These are phyloP conservation scores for Carpatolechia fugitivella DNA, from an alignment of 2,888 invertebrate species.

Conservation along the genomic window DNA sequence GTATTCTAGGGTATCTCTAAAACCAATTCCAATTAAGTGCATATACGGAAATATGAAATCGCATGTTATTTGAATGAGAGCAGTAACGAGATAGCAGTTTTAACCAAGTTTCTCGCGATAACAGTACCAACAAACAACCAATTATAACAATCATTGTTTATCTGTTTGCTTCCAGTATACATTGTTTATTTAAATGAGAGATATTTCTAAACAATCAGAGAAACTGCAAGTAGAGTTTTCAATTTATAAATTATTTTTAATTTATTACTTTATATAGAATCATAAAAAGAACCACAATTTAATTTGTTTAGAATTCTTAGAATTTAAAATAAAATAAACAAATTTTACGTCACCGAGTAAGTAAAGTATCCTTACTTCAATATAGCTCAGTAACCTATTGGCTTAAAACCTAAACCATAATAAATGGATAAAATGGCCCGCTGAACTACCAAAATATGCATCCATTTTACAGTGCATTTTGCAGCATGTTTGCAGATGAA, in stretches of 20 bases:
- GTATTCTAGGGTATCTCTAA: no score
- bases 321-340: no score
- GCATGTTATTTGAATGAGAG: not conserved
- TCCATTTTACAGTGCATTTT: not conserved
- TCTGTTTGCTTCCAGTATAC: not conserved
- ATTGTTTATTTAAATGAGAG: not conserved
- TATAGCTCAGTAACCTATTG: no score
- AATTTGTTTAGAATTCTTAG: no score
- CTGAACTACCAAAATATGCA: no score
- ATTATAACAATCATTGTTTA: not conserved
- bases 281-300: no score
- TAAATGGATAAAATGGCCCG: no score
- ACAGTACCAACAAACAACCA: not conserved
- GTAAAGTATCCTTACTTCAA: no score
- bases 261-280: no score
- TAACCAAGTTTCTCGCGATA: slow-evolving; percentile 1
- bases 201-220: not conserved
- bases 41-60: not conserved
- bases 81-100: not conserved
- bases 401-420: no score
- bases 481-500: not conserved
- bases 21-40: not conserved
- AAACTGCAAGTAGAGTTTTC: not conserved
- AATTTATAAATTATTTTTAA: no score
- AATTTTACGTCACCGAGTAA: no score